Evolutionary conservation across 1,140 invertebrate genomes (phyloP), one percentile per base, ranked within the genome.

Genomic region (Leptinotarsa undecemlineata): DNA sequence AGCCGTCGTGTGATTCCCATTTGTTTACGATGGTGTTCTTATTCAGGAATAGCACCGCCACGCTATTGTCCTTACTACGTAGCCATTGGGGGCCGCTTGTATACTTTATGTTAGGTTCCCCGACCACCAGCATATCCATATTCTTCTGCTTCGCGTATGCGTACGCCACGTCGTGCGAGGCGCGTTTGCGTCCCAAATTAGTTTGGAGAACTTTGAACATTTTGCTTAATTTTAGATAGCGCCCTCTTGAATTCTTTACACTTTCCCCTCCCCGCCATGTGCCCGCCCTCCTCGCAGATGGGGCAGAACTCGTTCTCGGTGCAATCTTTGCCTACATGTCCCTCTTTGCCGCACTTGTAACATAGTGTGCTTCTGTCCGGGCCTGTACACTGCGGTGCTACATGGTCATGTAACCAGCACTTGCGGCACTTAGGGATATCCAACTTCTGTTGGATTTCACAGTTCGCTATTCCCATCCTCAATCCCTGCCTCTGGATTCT

Each of bases 71-170:
- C 5, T 51, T 51, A 3, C 17, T 17, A 14, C 11, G 11, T 11
- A 51, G 11, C 11, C 17, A 17, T 17, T 17, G 11, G 21, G 21
- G 21, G 2, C 2, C 1, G 21, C 2, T 21, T 2, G 21, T 21
- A 21, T 21, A 74, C 75, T 77, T 21, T 21, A 21, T 21, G 2
- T 21, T 21, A 21, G 21, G 21, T 21, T 21, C 21, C 21, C 21
- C 21, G 21, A 21, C 2, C 2, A 21, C 21, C 21, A 21, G 21
- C 21, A 21, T 21, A 21, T 21, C 21, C 2, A 21, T 21, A 1
- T 21, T 21, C 1, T 21, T 21, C 21, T 21, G 21, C 2, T 2
- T 21, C 1, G 21, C 21, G 2, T 21, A 21, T 2, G 21, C 21
- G 2, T 1, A 21, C 21, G 21, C 21, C 21, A 21, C 1, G 21